A percentile compares a stretch with the other conserved stretches of the same genome.
Conservation (phyloP, 2,113 vertebrate species). For the Callaeas wilsoni region DNA sequence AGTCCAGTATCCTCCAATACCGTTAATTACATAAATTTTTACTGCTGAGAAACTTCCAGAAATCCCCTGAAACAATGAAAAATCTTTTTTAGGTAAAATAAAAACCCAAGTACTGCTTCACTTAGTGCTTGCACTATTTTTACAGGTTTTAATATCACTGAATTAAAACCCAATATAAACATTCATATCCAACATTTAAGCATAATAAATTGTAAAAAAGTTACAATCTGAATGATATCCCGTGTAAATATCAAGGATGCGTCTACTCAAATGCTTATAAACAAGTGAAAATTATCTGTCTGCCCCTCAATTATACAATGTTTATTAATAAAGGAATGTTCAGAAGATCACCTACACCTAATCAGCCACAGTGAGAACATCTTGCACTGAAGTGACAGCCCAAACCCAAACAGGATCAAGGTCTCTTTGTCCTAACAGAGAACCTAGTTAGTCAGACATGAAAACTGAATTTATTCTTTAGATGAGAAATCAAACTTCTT, state of each 20-base stretch:
- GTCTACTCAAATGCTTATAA: background rate
- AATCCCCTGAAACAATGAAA: background rate
- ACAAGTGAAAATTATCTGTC: background rate
- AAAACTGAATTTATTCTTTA: background rate
- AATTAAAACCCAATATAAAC: background rate
- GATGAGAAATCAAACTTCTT: background rate
- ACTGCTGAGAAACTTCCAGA: background rate
- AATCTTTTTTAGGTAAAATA: background rate
- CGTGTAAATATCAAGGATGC: background rate
- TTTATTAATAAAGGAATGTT: background rate
- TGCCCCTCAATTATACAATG: background rate
- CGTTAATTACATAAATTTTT: background rate
- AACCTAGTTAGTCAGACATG: background rate
- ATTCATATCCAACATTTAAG: background rate
- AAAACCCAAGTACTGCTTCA: background rate
- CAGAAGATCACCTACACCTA: background rate
- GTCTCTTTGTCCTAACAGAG: background rate
- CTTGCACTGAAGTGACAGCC: background rate
- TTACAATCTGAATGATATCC: background rate
- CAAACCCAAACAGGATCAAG: background rate
- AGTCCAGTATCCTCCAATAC: background rate
- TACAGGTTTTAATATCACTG: background rate
- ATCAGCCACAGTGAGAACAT: background rate
- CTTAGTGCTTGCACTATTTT: background rate
- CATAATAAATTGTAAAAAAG: background rate